phyloP scores from a whole-genome alignment of 2,113 vertebrate genomes.

The Pseudorasbora parva region DNA sequence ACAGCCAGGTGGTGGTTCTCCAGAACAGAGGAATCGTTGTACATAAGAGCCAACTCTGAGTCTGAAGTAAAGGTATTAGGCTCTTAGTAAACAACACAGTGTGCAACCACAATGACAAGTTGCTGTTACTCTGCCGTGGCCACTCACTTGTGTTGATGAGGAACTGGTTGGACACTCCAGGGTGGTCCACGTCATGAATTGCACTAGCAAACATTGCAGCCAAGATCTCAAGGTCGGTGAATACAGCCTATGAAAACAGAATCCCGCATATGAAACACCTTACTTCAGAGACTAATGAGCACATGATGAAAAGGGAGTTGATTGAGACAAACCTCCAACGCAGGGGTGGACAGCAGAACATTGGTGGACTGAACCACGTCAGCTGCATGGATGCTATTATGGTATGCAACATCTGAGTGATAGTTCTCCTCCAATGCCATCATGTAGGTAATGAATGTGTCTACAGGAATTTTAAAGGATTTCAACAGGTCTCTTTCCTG shows the following conservation, averaged over 20 bases:
- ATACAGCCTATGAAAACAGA: conserved; percentile 79
- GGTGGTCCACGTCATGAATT: conserved; percentile 93
- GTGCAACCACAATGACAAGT: neutral
- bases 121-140: neutral
- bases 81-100: neutral
- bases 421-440: conserved; percentile 92
- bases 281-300: neutral
- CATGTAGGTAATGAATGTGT: conserved; percentile 89
- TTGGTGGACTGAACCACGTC: conserved; percentile 92
- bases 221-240: conserved; percentile 90
- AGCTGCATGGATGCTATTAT: conserved; percentile 92
- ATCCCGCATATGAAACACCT: neutral
- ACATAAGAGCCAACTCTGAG: conserved; percentile 91
- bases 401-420: conserved; percentile 86
- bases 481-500: conserved; percentile 92
- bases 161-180: conserved; percentile 92
- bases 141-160: conserved; percentile 94
- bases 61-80: conserved; percentile 65
- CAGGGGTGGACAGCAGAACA: conserved; percentile 86
- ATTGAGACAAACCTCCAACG: conserved; percentile 80
- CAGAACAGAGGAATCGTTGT: conserved; percentile 88
- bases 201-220: conserved; percentile 89
- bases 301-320: neutral
- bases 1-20: conserved; percentile 93
- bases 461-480: conserved; percentile 86